Conservation (phyloP, 2,888 invertebrate genomes). For the Cantharis rufa region DNA sequence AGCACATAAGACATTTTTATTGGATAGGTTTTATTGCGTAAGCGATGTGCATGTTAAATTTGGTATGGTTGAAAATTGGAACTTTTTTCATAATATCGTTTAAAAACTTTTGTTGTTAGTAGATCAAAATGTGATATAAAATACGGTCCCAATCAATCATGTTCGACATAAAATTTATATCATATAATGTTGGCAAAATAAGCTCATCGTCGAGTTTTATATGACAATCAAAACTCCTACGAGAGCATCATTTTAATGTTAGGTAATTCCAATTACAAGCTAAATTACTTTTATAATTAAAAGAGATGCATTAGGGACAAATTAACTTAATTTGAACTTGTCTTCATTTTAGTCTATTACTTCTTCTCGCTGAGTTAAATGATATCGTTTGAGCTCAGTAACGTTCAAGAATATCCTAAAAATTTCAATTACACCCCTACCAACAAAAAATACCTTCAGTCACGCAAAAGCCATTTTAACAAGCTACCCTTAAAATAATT, state of each 20-base stretch:
- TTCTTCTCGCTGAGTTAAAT: constrained; percentile 15
- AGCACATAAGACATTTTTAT: background rate
- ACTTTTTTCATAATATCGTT: background rate
- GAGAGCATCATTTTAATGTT: background rate
- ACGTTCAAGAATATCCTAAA: constrained; percentile 8
- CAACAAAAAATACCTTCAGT: background rate
- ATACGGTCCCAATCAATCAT: background rate
- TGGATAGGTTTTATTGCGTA: background rate
- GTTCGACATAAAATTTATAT: background rate
- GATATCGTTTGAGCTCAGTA: constrained; percentile 5
- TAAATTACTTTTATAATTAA: constrained; percentile 33
- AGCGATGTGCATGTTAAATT: background rate
- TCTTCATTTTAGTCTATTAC: constrained; percentile 23
- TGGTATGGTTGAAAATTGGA: background rate
- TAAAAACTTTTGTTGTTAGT: background rate
- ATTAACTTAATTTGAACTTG: constrained; percentile 21
- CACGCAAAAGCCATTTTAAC: background rate
- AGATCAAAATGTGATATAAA: constrained; percentile 1
- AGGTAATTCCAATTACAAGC: constrained; percentile 28
- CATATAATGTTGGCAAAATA: constrained; percentile 1
- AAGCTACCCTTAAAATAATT: background rate
- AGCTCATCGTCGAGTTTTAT: constrained; percentile 8
- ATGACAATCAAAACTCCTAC: background rate
- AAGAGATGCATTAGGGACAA: constrained; percentile 26
- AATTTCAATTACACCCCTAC: constrained; percentile 12